These are phyloP conservation scores for Pseudococcus viburni DNA, from an alignment of 2,888 invertebrate species.

Conservation along the genomic window DNA sequence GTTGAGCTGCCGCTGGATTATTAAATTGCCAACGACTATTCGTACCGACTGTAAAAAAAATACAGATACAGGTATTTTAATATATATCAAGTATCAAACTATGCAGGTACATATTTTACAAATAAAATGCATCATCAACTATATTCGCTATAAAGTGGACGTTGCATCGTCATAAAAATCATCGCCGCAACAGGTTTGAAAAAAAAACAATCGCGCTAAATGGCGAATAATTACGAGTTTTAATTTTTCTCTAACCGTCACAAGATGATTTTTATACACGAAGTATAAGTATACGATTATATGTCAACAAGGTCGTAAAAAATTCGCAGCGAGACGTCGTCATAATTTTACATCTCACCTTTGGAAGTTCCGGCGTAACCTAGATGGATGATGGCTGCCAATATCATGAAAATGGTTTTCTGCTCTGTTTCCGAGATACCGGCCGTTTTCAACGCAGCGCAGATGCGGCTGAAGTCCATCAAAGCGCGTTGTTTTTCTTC, in stretches of 20 bases:
- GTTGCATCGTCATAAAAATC: background rate
- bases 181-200: background rate
- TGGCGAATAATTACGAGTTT: slow-evolving; percentile 4
- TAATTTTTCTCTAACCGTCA: background rate
- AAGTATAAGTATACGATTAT: background rate
- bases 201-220: slow-evolving; percentile 8
- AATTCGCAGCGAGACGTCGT: background rate
- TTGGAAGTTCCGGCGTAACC: slow-evolving; percentile 88
- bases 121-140: background rate
- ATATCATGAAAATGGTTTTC: slow-evolving; percentile 86
- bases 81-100: background rate
- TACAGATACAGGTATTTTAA: background rate
- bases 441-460: slow-evolving; percentile 82
- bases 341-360: slow-evolving; percentile 72
- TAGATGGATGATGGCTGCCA: slow-evolving; percentile 95
- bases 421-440: slow-evolving; percentile 85
- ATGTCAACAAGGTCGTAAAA: slow-evolving; percentile 11
- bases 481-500: slow-evolving; percentile 86
- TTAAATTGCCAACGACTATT: slow-evolving; percentile 82
- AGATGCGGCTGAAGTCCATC: slow-evolving; percentile 85
- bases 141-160: background rate
- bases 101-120: background rate
- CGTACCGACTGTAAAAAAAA: slow-evolving; percentile 71
- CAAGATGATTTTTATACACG: background rate
- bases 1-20: slow-evolving; percentile 83